Evolutionary conservation across 2,113 vertebrate species (phyloP).

Genomic region (Pygoscelis antarcticus): DNA sequence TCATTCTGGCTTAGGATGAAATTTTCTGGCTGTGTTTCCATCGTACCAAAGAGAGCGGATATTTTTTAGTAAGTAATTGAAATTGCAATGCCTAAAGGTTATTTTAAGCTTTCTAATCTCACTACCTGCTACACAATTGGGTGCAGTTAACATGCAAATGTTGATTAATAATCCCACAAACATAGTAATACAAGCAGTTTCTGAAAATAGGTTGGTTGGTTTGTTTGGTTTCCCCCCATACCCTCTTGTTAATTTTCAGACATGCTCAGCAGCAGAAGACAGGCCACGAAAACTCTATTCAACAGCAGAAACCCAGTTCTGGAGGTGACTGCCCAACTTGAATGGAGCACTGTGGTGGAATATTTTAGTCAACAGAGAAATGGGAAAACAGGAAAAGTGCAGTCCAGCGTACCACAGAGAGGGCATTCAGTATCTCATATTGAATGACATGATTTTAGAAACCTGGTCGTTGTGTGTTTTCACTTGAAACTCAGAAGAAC

Average conservation of each 20-base stretch:
- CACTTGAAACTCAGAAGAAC: background rate
- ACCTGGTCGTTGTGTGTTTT: background rate
- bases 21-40: background rate
- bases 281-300: background rate
- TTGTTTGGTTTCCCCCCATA: background rate
- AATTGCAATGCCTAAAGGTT: background rate
- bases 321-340: background rate
- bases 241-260: background rate
- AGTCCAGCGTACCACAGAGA: background rate
- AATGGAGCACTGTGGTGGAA: background rate
- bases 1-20: background rate
- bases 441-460: background rate
- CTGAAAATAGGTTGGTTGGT: background rate
- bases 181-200: background rate
- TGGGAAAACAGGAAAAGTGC: slow-evolving; percentile 6
- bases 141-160: background rate
- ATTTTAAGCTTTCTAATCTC: background rate
- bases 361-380: background rate
- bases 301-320: background rate
- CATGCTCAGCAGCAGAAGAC: background rate
- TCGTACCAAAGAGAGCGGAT: background rate
- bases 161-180: background rate
- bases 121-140: background rate
- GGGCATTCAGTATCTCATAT: background rate
- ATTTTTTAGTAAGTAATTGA: background rate